Conservation (phyloP, 2,113 vertebrate genomes). For the Cacatua alba region DNA sequence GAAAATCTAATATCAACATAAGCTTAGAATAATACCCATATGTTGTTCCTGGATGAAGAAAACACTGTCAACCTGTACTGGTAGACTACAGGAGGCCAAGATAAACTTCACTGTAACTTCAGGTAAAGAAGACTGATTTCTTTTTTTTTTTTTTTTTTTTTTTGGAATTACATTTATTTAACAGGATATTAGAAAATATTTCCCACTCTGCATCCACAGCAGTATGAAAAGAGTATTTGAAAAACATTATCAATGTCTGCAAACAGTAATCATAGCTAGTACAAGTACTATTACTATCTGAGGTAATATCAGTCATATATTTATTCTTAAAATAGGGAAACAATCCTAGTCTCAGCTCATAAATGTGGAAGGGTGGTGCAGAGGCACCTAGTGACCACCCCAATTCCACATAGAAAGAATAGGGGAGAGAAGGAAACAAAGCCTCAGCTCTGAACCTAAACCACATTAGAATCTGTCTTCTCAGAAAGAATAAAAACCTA, state of each 20-base stretch:
- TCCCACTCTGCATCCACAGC: neutral
- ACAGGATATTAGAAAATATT: conserved; percentile 20
- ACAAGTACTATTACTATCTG: neutral
- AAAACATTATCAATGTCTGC: neutral
- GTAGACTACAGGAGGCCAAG: neutral
- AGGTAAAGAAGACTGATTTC: neutral
- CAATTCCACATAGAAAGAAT: neutral
- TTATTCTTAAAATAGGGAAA: neutral
- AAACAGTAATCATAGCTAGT: neutral
- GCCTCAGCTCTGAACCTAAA: neutral
- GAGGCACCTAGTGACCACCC: neutral
- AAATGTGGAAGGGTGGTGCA: neutral
- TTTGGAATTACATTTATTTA: neutral
- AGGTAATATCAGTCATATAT: neutral
- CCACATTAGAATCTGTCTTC: neutral
- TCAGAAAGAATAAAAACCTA: neutral
- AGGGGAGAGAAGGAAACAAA: neutral
- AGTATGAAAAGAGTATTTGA: neutral
- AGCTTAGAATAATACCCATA: neutral
- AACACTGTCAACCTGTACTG: neutral
- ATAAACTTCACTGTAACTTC: neutral
- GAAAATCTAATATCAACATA: neutral
- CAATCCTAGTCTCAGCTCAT: neutral
- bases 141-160: neutral
- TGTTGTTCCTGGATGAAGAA: neutral